phyloP scores from a whole-genome alignment of 2,113 vertebrate genomes.

The Hystrix cristata region DNA sequence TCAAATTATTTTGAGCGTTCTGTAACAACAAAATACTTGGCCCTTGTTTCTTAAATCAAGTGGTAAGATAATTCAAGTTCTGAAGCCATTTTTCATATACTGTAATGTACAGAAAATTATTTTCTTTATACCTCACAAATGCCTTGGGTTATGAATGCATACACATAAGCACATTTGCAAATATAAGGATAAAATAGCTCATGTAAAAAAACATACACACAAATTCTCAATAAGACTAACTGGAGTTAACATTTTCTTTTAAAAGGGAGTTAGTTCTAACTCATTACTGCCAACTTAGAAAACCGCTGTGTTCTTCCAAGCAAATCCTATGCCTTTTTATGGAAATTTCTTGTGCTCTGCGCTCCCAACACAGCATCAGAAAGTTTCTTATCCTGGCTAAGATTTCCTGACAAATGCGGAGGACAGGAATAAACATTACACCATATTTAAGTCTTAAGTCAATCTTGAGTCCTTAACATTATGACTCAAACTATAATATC shows the following conservation, averaged over 20 bases:
- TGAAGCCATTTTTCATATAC: slow-evolving; percentile 60
- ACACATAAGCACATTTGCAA: not conserved
- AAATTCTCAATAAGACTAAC: slow-evolving; percentile 77
- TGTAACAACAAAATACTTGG: slow-evolving; percentile 63
- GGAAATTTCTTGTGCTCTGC: slow-evolving; percentile 87
- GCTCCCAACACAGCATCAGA: slow-evolving; percentile 79
- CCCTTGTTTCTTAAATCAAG: slow-evolving; percentile 36
- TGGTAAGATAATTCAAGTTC: slow-evolving; percentile 33
- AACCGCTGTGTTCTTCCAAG: slow-evolving; percentile 83
- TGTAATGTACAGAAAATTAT: not conserved
- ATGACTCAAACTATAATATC: slow-evolving; percentile 72
- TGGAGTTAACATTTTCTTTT: slow-evolving; percentile 81
- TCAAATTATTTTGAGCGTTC: slow-evolving; percentile 61
- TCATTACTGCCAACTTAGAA: slow-evolving; percentile 87
- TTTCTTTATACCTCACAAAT: slow-evolving; percentile 40
- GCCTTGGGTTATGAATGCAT: not conserved
- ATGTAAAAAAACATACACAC: slow-evolving; percentile 7
- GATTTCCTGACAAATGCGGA: slow-evolving; percentile 89
- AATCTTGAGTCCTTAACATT: slow-evolving; percentile 78
- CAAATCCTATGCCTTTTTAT: slow-evolving; percentile 91
- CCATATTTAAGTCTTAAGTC: slow-evolving; percentile 84
- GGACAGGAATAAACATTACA: slow-evolving; percentile 86
- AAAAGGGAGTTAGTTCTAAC: slow-evolving; percentile 83
- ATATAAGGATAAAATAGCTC: slow-evolving; percentile 38
- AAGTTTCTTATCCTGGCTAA: slow-evolving; percentile 84